Conservation (phyloP, 2,113 vertebrate genomes). For the Phalacrocorax aristotelis region DNA sequence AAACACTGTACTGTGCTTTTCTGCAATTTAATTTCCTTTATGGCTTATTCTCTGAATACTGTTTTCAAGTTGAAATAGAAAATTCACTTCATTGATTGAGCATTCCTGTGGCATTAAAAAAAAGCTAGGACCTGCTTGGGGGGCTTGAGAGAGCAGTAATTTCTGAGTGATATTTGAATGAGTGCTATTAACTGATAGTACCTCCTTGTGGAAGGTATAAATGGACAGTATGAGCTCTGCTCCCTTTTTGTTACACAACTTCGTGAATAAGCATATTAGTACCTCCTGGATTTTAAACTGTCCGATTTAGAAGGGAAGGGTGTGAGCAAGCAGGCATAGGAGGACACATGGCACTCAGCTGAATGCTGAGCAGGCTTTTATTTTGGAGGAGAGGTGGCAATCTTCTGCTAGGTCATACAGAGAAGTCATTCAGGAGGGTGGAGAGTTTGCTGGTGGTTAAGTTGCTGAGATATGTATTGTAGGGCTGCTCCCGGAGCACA, state of each 20-base stretch:
- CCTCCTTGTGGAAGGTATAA: background rate
- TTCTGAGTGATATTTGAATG: background rate
- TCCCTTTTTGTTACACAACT: background rate
- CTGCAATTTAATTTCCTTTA: background rate
- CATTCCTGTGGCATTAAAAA: background rate
- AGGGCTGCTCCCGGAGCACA: slow-evolving; percentile 5
- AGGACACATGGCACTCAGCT: background rate
- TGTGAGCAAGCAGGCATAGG: background rate
- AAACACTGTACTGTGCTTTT: background rate
- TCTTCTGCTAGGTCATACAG: slow-evolving; percentile 60
- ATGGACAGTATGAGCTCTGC: background rate
- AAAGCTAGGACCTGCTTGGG: background rate
- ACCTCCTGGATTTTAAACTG: background rate
- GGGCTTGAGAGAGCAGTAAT: background rate
- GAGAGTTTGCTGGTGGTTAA: slow-evolving; percentile 40
- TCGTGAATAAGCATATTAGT: background rate
- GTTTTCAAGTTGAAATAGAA: background rate
- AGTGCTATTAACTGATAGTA: background rate
- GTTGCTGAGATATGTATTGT: slow-evolving; percentile 11
- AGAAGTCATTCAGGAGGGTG: slow-evolving; percentile 49
- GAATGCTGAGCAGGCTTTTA: slow-evolving; percentile 66
- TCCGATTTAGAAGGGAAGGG: background rate
- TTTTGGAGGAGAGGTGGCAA: slow-evolving; percentile 72
- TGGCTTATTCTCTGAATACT: background rate
- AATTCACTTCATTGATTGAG: background rate